These are phyloP conservation scores for Kradibia gibbosae DNA, from an alignment of 1,140 invertebrate species.

Conservation along the genomic window DNA sequence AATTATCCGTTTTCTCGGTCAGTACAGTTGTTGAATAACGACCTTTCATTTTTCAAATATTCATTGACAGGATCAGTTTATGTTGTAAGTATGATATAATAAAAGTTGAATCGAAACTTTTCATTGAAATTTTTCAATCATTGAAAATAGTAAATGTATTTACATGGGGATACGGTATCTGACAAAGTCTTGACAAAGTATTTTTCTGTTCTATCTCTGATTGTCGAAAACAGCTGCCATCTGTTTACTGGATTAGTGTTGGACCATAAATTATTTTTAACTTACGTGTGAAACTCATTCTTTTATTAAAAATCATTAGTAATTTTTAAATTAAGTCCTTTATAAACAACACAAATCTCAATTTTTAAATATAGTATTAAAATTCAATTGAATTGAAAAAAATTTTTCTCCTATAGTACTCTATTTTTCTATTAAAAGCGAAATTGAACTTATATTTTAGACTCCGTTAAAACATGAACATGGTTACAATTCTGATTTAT, in stretches of 20 bases:
- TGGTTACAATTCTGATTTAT: no score
- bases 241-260: slow-evolving; percentile 39
- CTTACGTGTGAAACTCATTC: slow-evolving; percentile 34
- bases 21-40: not conserved
- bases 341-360: not conserved
- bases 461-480: no score
- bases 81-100: slow-evolving; percentile 38
- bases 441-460: no score
- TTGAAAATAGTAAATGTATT: slow-evolving; percentile 27
- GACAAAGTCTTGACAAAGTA: slow-evolving; percentile 15
- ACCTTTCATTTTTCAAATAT: not conserved
- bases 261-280: slow-evolving; percentile 25
- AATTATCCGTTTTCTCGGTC: not conserved
- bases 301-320: slow-evolving; percentile 30
- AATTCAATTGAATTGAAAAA: no score
- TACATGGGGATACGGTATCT: slow-evolving; percentile 10
- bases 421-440: no score
- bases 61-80: not conserved
- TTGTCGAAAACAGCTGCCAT: slow-evolving; percentile 20
- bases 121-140: slow-evolving; percentile 12
- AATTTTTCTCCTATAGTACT: no score
- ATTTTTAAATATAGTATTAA: no score
- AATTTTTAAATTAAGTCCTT: not conserved
- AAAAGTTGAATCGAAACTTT: slow-evolving; percentile 33
- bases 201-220: slow-evolving; percentile 1